phyloP scores from a whole-genome alignment of 1,140 invertebrate genomes.

The Nasonia vitripennis region DNA sequence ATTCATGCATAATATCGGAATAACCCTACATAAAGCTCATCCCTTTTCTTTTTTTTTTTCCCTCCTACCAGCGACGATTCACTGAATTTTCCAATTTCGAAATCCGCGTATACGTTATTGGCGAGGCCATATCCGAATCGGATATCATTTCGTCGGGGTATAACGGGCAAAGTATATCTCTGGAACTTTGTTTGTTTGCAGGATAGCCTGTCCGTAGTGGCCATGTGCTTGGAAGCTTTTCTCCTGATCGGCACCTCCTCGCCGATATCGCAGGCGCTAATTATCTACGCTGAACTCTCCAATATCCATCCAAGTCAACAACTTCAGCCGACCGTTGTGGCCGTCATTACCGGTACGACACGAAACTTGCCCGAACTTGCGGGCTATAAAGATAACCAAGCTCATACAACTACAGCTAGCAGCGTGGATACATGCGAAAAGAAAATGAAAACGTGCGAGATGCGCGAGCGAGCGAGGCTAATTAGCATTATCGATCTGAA shows the following conservation, averaged over 20 bases:
- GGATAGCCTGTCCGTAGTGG: slow-evolving; percentile 70
- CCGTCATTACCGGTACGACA: slow-evolving; percentile 76
- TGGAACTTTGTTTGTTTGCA: slow-evolving; percentile 57
- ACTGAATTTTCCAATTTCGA: too few relatives aligned
- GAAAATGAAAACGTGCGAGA: not conserved
- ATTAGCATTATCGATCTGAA: not conserved
- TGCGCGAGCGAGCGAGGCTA: not conserved
- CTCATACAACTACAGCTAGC: not conserved
- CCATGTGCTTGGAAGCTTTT: slow-evolving; percentile 75
- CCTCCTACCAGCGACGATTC: too few relatives aligned
- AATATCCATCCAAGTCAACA: slow-evolving; percentile 73
- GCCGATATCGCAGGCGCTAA: slow-evolving; percentile 77
- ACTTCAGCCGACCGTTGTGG: slow-evolving; percentile 76
- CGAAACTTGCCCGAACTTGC: not conserved
- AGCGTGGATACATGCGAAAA: not conserved
- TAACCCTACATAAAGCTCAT: too few relatives aligned
- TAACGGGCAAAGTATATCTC: not conserved
- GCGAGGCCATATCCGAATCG: not conserved
- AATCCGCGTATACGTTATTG: too few relatives aligned
- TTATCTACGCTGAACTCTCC: slow-evolving; percentile 77
- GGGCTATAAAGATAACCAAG: not conserved
- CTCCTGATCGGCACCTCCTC: slow-evolving; percentile 77
- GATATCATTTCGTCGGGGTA: not conserved
- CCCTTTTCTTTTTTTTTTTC: not conserved
- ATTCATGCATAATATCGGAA: slow-evolving; percentile 54